Evolutionary conservation across 2,797 vertebrate genomes (phyloP).

Genomic region (Triplophysa yarkandensis): DNA sequence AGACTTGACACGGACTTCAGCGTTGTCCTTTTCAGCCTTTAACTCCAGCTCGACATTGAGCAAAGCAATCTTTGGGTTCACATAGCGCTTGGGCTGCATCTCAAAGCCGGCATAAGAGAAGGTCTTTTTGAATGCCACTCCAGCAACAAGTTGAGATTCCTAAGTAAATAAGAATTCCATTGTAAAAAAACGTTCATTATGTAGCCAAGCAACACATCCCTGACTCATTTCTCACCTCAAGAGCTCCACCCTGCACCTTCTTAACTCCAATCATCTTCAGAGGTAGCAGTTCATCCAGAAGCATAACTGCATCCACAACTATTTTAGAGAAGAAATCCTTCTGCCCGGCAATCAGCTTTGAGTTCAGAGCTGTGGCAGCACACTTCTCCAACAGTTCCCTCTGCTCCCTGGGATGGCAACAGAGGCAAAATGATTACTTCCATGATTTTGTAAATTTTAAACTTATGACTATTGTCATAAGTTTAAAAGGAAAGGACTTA

Average conservation of each 20-base stretch:
- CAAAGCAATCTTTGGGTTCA: constrained; percentile 86
- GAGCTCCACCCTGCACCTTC: constrained; percentile 94
- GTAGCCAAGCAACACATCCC: not conserved
- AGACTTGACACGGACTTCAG: constrained; percentile 88
- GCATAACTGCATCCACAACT: constrained; percentile 94
- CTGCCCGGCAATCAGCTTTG: constrained; percentile 93
- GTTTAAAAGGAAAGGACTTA: constrained; percentile 69
- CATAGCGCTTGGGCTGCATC: constrained; percentile 96
- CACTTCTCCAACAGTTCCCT: constrained; percentile 90
- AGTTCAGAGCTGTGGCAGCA: constrained; percentile 93
- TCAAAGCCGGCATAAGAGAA: constrained; percentile 98
- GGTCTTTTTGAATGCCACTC: constrained; percentile 98
- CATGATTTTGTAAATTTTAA: not conserved
- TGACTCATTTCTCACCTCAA: constrained; percentile 79
- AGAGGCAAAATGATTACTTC: not conserved
- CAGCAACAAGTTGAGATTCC: constrained; percentile 91
- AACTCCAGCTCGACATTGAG: constrained; percentile 96
- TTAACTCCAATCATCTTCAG: constrained; percentile 99
- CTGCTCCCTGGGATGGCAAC: constrained; percentile 74
- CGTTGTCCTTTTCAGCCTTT: constrained; percentile 97
- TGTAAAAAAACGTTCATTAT: no score
- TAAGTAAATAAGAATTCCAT: constrained; percentile 56
- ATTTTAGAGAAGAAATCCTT: constrained; percentile 94
- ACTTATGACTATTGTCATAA: not conserved
- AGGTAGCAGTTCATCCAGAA: constrained; percentile 90